Evolutionary conservation across 2,797 vertebrate genomes (phyloP).

Genomic region (Peromyscus eremicus): DNA sequence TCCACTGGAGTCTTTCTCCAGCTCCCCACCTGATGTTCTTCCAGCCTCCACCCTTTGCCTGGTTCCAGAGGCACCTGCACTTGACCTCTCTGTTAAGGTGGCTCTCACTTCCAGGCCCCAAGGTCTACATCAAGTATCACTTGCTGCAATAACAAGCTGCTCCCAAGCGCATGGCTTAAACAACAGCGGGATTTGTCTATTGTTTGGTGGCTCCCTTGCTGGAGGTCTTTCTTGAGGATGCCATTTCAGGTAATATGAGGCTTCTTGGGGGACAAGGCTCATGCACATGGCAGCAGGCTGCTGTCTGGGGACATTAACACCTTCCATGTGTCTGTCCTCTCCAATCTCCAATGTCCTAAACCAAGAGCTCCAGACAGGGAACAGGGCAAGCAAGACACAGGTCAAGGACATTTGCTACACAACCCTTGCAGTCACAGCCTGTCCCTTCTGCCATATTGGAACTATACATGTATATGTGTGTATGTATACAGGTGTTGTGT

Average conservation of each 20-base stretch:
- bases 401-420: accelerated
- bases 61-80: neutral
- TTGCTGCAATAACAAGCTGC: neutral
- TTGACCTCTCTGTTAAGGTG: neutral
- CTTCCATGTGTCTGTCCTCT: accelerated
- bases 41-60: neutral
- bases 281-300: neutral
- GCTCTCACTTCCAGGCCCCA: neutral
- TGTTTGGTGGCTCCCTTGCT: too few relatives aligned
- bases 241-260: neutral
- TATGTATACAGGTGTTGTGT: neutral
- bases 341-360: neutral
- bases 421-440: neutral
- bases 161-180: neutral
- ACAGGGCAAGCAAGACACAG: neutral
- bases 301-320: neutral
- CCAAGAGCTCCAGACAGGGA: neutral
- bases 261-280: neutral
- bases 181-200: neutral
- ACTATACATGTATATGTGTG: too few relatives aligned
- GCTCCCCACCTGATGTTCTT: accelerated
- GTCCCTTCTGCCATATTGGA: neutral
- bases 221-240: neutral
- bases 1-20: neutral
- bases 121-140: neutral